Evolutionary conservation across 2,797 vertebrate species (phyloP).

Genomic region (Siniperca obscura): DNA sequence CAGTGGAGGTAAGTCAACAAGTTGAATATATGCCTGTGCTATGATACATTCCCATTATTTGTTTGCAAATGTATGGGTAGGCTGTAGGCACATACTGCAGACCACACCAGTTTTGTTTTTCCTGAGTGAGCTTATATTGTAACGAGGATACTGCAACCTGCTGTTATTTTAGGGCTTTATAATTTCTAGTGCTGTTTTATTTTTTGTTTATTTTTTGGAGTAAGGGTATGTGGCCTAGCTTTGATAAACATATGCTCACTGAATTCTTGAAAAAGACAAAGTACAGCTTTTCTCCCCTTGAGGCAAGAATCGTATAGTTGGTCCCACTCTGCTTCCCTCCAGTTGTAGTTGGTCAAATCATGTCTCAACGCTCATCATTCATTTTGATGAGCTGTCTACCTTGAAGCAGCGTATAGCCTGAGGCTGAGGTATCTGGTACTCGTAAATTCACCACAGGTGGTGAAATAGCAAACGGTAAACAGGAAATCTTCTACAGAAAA

Average conservation of each 20-base stretch:
- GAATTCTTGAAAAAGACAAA: constrained; percentile 48
- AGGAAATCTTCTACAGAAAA: constrained; percentile 15
- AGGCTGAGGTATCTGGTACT: constrained; percentile 39
- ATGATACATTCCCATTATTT: constrained; percentile 64
- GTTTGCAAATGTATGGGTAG: constrained; percentile 67
- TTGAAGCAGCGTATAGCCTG: constrained; percentile 45
- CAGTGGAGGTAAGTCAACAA: constrained; percentile 49
- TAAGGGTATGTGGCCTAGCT: constrained; percentile 4
- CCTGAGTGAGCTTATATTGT: constrained; percentile 62
- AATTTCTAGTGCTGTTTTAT: constrained; percentile 18
- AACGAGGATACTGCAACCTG: constrained; percentile 34
- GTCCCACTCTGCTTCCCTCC: constrained; percentile 26
- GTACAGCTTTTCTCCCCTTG: constrained; percentile 26
- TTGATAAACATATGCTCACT: constrained; percentile 39
- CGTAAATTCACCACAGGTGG: constrained; percentile 52
- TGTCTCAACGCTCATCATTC: constrained; percentile 40
- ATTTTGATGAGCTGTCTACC: constrained; percentile 67
- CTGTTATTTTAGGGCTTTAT: constrained; percentile 58
- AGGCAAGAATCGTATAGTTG: constrained; percentile 37
- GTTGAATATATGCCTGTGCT: constrained; percentile 45
- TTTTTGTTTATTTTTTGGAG: background rate
- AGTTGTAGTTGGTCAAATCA: constrained; percentile 56
- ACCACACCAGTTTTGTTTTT: constrained; percentile 70
- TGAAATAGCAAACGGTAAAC: constrained; percentile 36
- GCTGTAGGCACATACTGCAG: constrained; percentile 56